Evolutionary conservation across 2,113 vertebrate genomes (phyloP), one percentile per base, ranked within the genome.

Genomic region (Climacteris rufus): DNA sequence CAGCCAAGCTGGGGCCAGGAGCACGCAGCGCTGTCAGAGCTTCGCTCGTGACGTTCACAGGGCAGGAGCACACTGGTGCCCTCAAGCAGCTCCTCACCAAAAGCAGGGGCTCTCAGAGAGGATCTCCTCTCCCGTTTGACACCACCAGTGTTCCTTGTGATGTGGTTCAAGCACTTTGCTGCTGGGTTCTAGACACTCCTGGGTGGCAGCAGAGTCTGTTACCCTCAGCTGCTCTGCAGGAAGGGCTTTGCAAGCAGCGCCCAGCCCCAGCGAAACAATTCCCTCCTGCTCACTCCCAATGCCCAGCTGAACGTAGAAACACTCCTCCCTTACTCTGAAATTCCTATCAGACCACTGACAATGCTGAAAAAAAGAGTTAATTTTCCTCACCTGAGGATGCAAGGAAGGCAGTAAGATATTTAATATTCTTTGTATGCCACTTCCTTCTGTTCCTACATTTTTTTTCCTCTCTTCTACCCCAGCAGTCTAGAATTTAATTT

Each of bases 41-140:
- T 57, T 45, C 21, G 11, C 1, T 0, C 1, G 4, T 6, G 37
- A 13, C 31, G 8, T 3, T 8, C 31, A 31, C 25, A 12, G 57
- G 21, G 68, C 57, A 72, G 39, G 17, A 37, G 57, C 30, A 60
- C 35, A 0, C 1, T 9, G 13, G 13, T 8, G 35, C 22, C 47
- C 66, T 24, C 7, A 4, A 27, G 17, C 68, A 83, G 47, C 57
- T 53, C 3, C 30, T 22, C 69, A 33, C 28, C 33, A 33, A 2
- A 11, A 64, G 27, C 40, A 33, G 2, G 22, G 16, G 47, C 28
- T 11, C 8, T 4, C 3, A 5, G 16, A 12, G 22, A 54, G 22
- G 14, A 5, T 11, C 68, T 27, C 47, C 68, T 33, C 13, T 63
- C 57, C 18, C 33, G 18, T 45, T 31, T 7, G 27, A 57, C 45